Evolutionary conservation across 2,797 vertebrate genomes (phyloP).

Genomic region (Ctenopoma kingsleyae): DNA sequence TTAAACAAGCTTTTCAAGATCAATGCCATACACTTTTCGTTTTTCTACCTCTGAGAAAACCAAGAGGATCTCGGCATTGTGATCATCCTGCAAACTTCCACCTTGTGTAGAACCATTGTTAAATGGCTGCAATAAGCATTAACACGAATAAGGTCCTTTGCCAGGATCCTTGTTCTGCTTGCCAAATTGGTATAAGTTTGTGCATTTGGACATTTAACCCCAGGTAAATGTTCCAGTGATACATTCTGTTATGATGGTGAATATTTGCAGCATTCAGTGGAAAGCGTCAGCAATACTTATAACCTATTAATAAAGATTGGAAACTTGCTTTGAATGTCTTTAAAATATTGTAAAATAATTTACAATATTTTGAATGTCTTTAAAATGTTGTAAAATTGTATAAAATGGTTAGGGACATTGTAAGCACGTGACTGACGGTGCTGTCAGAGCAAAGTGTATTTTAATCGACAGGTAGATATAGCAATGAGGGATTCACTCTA

Average conservation of each 20-base stretch:
- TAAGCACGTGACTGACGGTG: not conserved
- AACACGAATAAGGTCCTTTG: conserved; percentile 22
- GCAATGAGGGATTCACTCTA: not conserved
- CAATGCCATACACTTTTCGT: not conserved
- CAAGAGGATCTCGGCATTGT: not conserved
- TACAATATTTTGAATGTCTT: not conserved
- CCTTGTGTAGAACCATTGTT: too few species aligned
- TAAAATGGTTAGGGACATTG: not conserved
- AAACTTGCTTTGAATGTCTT: not conserved
- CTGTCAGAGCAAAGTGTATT: not conserved
- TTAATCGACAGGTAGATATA: not conserved
- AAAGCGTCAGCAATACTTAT: too few species aligned
- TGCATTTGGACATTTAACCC: conserved; percentile 8
- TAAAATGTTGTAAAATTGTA: not conserved
- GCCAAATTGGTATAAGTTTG: conserved; percentile 13
- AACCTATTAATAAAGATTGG: too few species aligned
- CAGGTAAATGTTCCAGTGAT: conserved; percentile 13
- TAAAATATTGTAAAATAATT: too few species aligned
- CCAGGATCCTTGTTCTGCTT: conserved; percentile 16
- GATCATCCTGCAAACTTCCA: not conserved
- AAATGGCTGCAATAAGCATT: conserved; percentile 11
- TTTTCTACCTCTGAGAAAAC: not conserved
- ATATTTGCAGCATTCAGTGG: too few species aligned
- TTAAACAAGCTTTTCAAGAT: not conserved
- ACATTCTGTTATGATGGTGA: conserved; percentile 2